Percentiles rank a stretch among this genome's conserved stretches.
These are phyloP conservation scores for Distichodus sexfasciatus DNA, from an alignment of 2,797 vertebrate species.

Conservation along the genomic window DNA sequence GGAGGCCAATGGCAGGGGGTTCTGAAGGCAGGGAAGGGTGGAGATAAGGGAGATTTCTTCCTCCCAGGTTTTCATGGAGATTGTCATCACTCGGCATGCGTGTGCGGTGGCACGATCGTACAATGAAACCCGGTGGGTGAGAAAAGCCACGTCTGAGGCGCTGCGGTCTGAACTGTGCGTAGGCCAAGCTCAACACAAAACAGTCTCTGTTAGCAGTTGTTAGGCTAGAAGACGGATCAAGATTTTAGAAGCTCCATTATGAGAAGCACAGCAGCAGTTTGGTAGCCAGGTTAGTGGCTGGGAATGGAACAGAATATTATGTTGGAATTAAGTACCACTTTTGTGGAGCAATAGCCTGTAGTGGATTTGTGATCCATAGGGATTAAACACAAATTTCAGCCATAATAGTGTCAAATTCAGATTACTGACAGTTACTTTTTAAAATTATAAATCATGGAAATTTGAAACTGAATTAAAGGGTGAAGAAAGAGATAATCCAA, in stretches of 20 bases:
- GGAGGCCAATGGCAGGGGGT: background rate
- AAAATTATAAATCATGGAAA: too few species aligned
- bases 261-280: background rate
- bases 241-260: slow-evolving; percentile 22
- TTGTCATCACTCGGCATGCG: slow-evolving; percentile 26
- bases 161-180: background rate
- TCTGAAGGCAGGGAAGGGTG: background rate
- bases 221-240: too few species aligned
- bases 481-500: too few species aligned
- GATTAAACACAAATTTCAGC: too few species aligned
- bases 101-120: slow-evolving; percentile 39
- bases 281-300: background rate
- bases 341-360: too few species aligned
- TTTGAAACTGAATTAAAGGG: too few species aligned
- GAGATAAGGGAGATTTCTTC: slow-evolving; percentile 17
- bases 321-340: too few species aligned
- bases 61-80: slow-evolving; percentile 24
- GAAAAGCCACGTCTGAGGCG: slow-evolving; percentile 9
- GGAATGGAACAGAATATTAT: slow-evolving; percentile 9
- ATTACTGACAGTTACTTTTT: too few species aligned
- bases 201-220: slow-evolving; percentile 25
- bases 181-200: slow-evolving; percentile 15
- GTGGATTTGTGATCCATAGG: too few species aligned
- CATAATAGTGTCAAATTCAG: too few species aligned
- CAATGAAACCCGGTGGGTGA: slow-evolving; percentile 25